Conservation (phyloP, 2,888 invertebrate genomes). For the Seira ritae region DNA sequence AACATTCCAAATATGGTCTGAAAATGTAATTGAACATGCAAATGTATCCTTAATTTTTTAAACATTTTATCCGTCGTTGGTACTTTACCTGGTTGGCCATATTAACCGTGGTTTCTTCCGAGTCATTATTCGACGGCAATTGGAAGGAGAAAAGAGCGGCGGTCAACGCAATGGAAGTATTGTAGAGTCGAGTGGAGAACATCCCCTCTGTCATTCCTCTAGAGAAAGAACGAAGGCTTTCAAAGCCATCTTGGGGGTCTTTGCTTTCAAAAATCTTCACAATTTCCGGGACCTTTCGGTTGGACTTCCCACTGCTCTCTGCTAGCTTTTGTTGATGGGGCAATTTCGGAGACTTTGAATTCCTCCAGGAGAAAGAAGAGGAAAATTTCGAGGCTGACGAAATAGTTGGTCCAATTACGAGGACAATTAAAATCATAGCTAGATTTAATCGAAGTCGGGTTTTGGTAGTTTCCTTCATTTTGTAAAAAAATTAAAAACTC, state of each 20-base stretch:
- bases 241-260: slow-evolving; percentile 54
- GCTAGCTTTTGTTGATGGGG: neutral
- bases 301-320: neutral
- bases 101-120: slow-evolving; percentile 52
- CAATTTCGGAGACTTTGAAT: neutral
- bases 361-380: neutral
- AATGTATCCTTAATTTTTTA: neutral
- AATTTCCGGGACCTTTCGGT: slow-evolving; percentile 26
- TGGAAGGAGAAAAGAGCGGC: slow-evolving; percentile 48
- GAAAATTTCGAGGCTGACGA: neutral
- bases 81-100: slow-evolving; percentile 69
- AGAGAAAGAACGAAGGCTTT: slow-evolving; percentile 50
- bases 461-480: too few species aligned
- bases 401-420: too few species aligned
- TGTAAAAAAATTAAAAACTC: too few species aligned
- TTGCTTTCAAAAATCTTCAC: slow-evolving; percentile 52
- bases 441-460: too few species aligned
- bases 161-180: slow-evolving; percentile 64
- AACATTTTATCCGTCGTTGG: slow-evolving; percentile 6
- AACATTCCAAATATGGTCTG: slow-evolving; percentile 61
- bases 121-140: slow-evolving; percentile 31
- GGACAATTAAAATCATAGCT: too few species aligned
- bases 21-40: neutral
- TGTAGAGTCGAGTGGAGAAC: slow-evolving; percentile 41
- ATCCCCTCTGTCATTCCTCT: slow-evolving; percentile 38